A percentile compares a stretch with the other conserved stretches of the same genome.
phyloP scores from a whole-genome alignment of 2,888 invertebrate genomes.

The Galerucella nymphaeae region DNA sequence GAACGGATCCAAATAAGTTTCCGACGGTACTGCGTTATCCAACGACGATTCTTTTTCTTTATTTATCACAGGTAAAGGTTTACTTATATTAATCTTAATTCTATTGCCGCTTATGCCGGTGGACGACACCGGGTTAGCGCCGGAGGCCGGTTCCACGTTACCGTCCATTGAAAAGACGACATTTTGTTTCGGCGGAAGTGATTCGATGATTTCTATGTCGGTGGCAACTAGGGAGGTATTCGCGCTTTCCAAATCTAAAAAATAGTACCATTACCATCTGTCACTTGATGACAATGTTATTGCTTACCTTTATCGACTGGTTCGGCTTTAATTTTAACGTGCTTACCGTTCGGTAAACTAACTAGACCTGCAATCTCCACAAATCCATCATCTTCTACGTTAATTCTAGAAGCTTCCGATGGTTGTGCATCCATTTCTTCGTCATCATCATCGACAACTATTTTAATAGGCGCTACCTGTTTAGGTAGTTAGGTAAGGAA shows the following conservation, averaged over 20 bases:
- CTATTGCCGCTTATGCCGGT: conserved; percentile 65
- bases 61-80: conserved; percentile 69
- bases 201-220: conserved; percentile 18
- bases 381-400: conserved; percentile 59
- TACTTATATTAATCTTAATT: conserved; percentile 87
- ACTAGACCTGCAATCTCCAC: conserved; percentile 61
- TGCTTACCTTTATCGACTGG: conserved; percentile 72
- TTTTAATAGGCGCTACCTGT: conserved; percentile 70
- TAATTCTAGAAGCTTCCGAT: conserved; percentile 64
- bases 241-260: conserved; percentile 20
- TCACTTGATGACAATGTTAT: too few species aligned
- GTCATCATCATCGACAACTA: conserved; percentile 72
- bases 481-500: too few species aligned
- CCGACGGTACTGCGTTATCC: conserved; percentile 47
- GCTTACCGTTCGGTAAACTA: conserved; percentile 70
- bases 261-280: not conserved
- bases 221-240: not conserved
- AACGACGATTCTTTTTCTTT: conserved; percentile 60
- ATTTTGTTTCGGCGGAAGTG: conserved; percentile 66
- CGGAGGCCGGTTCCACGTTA: conserved; percentile 71
- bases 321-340: conserved; percentile 77
- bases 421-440: conserved; percentile 32
- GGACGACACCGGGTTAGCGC: conserved; percentile 43
- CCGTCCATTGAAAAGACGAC: conserved; percentile 80
- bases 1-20: conserved; percentile 55